A percentile compares a stretch with the other conserved stretches of the same genome.
Evolutionary conservation across 2,113 vertebrate genomes (phyloP).

Genomic region (Peromyscus leucopus): DNA sequence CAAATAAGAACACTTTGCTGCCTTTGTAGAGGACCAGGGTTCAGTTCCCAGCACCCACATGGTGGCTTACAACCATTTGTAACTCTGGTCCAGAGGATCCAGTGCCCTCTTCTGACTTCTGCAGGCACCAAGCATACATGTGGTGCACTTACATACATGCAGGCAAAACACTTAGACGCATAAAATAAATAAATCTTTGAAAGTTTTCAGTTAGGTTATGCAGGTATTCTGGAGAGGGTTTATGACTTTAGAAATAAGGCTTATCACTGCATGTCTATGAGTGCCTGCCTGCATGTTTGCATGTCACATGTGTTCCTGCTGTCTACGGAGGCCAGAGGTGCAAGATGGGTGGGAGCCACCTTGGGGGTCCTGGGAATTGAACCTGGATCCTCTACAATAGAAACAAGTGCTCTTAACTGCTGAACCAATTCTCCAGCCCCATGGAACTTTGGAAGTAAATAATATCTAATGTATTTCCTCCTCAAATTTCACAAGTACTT

Average conservation of each 20-base stretch:
- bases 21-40: neutral
- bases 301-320: neutral
- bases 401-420: neutral
- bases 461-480: neutral
- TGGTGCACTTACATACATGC: neutral
- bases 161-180: neutral
- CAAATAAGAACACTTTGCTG: neutral
- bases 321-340: neutral
- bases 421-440: neutral
- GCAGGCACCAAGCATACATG: neutral
- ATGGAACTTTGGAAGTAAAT: neutral
- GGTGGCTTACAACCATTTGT: neutral
- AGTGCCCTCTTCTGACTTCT: neutral
- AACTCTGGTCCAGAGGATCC: neutral
- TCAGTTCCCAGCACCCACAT: neutral
- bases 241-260: neutral
- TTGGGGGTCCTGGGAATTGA: neutral
- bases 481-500: neutral
- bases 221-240: neutral
- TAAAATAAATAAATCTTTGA: neutral
- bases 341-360: neutral
- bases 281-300: neutral
- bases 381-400: neutral
- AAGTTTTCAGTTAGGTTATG: neutral
- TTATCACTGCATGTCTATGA: neutral